Percentiles rank a stretch among this genome's conserved stretches.
Conservation (phyloP, 2,888 invertebrate species). For the Anodontia alba region DNA sequence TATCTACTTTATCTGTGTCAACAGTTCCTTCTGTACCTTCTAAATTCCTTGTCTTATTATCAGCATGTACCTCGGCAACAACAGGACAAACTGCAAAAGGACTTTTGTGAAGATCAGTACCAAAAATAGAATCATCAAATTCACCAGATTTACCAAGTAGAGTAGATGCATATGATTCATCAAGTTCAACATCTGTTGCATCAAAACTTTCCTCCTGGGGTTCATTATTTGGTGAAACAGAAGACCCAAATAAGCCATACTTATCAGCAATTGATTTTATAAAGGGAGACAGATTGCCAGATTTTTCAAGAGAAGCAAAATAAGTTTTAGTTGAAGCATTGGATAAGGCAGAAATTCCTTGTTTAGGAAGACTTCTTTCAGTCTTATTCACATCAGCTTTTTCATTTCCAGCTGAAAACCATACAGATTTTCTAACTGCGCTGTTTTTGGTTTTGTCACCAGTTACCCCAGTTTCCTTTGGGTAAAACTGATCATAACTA, state of each 20-base stretch:
- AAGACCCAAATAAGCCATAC: slow-evolving; percentile 55
- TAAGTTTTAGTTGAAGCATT: slow-evolving; percentile 33
- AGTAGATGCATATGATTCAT: slow-evolving; percentile 9
- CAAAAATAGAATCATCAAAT: background rate
- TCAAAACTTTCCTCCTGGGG: background rate
- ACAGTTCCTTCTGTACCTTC: background rate
- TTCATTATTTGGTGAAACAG: background rate
- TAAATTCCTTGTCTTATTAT: background rate
- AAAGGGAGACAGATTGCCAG: slow-evolving; percentile 66
- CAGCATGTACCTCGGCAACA: background rate
- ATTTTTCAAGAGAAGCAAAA: slow-evolving; percentile 57
- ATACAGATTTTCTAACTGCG: background rate
- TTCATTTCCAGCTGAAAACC: background rate
- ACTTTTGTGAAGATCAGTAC: background rate
- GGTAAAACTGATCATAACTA: background rate
- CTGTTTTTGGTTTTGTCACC: background rate
- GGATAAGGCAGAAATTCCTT: background rate
- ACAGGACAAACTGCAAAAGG: background rate
- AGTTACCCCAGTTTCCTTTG: background rate
- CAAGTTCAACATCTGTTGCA: background rate
- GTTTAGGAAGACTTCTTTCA: background rate
- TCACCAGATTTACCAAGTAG: slow-evolving; percentile 1
- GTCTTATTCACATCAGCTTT: background rate
- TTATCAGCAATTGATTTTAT: slow-evolving; percentile 64
- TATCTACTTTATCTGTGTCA: background rate